Evolutionary conservation across 2,888 invertebrate genomes (phyloP).

Genomic region (Agrochola lychnidis): DNA sequence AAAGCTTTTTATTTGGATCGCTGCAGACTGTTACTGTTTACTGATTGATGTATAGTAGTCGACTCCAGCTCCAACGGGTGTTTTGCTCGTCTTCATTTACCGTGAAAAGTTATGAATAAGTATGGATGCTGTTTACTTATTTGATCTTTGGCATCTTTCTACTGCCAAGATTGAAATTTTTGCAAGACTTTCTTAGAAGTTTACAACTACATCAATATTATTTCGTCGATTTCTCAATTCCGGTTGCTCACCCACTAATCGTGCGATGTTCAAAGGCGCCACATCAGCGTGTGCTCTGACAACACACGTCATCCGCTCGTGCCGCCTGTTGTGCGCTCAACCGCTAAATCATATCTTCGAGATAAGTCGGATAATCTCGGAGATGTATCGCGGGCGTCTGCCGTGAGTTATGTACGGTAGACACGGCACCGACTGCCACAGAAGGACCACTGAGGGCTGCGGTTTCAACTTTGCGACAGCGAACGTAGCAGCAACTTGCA

Average conservation of each 20-base stretch:
- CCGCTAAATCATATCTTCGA: conserved; percentile 24
- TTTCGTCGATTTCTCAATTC: neutral
- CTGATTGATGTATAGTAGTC: conserved; percentile 21
- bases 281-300: neutral
- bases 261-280: neutral
- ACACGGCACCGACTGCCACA: neutral
- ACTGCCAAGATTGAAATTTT: conserved; percentile 2
- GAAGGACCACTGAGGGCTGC: neutral
- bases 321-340: conserved; percentile 10
- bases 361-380: conserved; percentile 24
- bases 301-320: neutral
- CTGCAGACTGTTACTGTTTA: conserved; percentile 8
- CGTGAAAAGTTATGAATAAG: neutral
- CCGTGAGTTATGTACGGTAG: neutral
- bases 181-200: neutral
- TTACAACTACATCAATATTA: neutral
- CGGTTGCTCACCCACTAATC: neutral
- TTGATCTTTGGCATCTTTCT: neutral
- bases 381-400: conserved; percentile 8
- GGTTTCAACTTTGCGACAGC: neutral
- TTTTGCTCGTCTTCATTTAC: conserved; percentile 8
- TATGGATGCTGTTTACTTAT: conserved; percentile 6
- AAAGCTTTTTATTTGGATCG: conserved; percentile 33
- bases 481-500: neutral
- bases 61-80: neutral